Evolutionary conservation across 2,888 invertebrate species (phyloP), one percentile per base, ranked within the genome.

Genomic region (Diabrotica balteata): DNA sequence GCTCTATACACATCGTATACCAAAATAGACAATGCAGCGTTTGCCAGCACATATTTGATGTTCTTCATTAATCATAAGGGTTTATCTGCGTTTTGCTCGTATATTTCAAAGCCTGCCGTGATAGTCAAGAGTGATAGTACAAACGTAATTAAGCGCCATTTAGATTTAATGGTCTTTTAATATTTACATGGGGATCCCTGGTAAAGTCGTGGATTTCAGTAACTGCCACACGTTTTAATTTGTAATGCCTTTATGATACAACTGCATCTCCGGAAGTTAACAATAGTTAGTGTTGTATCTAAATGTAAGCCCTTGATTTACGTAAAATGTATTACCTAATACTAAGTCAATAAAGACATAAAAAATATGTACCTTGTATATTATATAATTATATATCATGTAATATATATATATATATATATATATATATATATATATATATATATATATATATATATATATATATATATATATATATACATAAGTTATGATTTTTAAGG

Each of bases 111-210:
- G 59, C 46, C 65, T 45, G 61, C 62, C 44, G 50, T 69, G 69
- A 75, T 74, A 75, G 75, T 74, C 75, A 75, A 73, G 72, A 72
- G 73, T 72, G 74, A 75, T 75, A 75, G 73, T 71, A 73, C 70
- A 73, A 75, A 75, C 73, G 74, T 73, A 75, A 75, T 74, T 73
- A 75, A 68, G 72, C 73, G 57, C 70, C 75, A 75, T 75, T 74
- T 75, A 74, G 75, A 75, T 74, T 75, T 75, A 74, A 75, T 75
- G 75, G 70, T 72, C 75, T 75, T 74, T 75, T 75, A 75, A 75
- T 75, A 75, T 74, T 75, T 73, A 75, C 73, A 72, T 51, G 68
- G 61, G 47, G 62, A 64, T 59, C 68, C 64, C 65, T 59, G 49
- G 58, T 51, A 49, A 51, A 59, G 43, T 58, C 44, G n/a, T 22